Evolutionary conservation across 2,113 vertebrate genomes (phyloP), one percentile per base, ranked within the genome.

Genomic region (Pygathrix nemaeus): DNA sequence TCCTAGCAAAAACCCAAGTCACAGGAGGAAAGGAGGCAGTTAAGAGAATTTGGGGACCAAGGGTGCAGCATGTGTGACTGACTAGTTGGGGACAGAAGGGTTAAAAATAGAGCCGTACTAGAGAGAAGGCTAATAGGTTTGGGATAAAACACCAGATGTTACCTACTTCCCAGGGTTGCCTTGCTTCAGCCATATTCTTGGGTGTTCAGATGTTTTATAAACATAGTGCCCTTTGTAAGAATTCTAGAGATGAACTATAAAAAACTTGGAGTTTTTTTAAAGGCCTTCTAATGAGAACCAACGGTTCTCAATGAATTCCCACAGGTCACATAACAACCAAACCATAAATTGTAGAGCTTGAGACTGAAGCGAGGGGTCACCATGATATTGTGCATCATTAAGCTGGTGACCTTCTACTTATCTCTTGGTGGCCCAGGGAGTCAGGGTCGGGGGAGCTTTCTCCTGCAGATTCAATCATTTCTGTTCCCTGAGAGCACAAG

Each of bases 171-270:
- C 8, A 35, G 32, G 12, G 32, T 90, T 86, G 55, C 13, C 35
- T 57, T 55, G 52, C 4, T 88, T 95, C 50, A 61, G 70, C 27
- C 43, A 82, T 75, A n/a, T 78, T 89, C 59, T 95, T 88, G 50
- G 80, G 27, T 90, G 10, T 21, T 87, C 68, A 90, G 68, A 64
- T 61, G 25, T 82, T 93, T 96, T 50, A 68, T 73, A 88, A 96
- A 85, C 40, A 57, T 50, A 76, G n/a, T 35, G 5, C 8, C 38
- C 21, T 96, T 97, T 95, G 52, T 72, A 87, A 95, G 72, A 96
- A 82, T 93, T 75, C 38, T 96, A 82, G 73, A 94, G 90, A 82
- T 85, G 70, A 96, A 10, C 50, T 78, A 12, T 95, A 87, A 89
- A 95, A 93, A 72, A 64, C 48, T 85, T 92, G 25, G 14, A 90